Percentiles rank a stretch among this genome's conserved stretches.
Evolutionary conservation across 2,888 invertebrate genomes (phyloP).

Genomic region (Eurytoma californica): DNA sequence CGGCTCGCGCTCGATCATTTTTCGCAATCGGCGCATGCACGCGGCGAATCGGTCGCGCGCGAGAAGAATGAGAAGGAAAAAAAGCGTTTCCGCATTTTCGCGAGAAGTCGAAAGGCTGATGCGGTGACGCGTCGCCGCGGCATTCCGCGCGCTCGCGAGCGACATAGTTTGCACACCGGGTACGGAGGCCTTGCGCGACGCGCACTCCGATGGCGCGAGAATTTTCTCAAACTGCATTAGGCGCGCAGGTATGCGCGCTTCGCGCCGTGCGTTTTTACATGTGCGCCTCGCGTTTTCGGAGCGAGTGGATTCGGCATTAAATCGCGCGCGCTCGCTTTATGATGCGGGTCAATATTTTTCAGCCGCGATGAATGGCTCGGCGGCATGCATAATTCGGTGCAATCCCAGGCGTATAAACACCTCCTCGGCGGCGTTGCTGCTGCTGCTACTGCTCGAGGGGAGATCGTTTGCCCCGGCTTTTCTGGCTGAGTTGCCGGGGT

Average conservation of each 20-base stretch:
- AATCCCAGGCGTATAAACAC: not conserved
- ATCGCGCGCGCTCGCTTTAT: not conserved
- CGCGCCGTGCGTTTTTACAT: not conserved
- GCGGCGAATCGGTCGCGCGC: too few species aligned
- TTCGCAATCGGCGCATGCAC: not conserved
- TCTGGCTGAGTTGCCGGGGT: constrained; percentile 6
- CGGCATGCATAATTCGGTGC: not conserved
- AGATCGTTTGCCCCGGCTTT: constrained; percentile 15
- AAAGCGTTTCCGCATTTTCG: too few species aligned
- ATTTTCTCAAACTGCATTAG: not conserved
- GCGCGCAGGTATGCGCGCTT: not conserved
- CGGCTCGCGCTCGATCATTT: not conserved
- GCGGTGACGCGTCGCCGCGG: too few species aligned
- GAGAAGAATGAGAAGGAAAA: too few species aligned
- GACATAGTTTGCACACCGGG: too few species aligned
- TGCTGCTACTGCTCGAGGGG: not conserved
- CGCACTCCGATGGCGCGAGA: not conserved
- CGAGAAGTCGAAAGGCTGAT: too few species aligned
- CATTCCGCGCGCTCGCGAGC: too few species aligned
- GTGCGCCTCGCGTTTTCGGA: not conserved
- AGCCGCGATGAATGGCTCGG: constrained; percentile 1
- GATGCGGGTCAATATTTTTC: not conserved
- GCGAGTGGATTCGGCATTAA: not conserved
- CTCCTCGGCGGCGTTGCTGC: too few species aligned
- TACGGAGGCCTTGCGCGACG: not conserved